A percentile compares a stretch with the other conserved stretches of the same genome.
These are phyloP conservation scores for Excalfactoria chinensis DNA, from an alignment of 2,113 vertebrate species.

Conservation along the genomic window DNA sequence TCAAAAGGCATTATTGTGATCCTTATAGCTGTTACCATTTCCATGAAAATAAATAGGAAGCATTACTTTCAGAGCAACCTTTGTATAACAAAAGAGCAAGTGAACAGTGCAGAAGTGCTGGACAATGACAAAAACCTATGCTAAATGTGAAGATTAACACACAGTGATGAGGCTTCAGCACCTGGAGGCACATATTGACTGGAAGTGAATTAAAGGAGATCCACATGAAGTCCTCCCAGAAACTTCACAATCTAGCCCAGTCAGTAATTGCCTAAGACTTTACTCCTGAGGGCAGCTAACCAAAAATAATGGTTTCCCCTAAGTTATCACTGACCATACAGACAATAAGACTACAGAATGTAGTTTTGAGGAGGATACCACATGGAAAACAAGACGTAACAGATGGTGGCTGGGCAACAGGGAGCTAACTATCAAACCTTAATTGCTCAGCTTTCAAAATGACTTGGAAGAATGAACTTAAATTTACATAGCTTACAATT, in stretches of 20 bases:
- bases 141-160: neutral
- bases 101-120: neutral
- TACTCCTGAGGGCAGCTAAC: neutral
- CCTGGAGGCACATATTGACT: neutral
- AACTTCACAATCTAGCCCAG: neutral
- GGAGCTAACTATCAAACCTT: neutral
- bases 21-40: neutral
- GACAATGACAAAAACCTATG: neutral
- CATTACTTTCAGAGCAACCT: neutral
- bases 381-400: neutral
- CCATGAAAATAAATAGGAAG: neutral
- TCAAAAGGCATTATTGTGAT: neutral
- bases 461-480: neutral
- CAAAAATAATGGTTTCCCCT: neutral
- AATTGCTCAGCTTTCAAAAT: neutral
- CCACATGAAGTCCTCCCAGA: neutral
- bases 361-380: neutral
- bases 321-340: neutral
- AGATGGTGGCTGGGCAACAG: neutral
- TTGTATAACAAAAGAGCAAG: neutral
- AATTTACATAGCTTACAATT: neutral
- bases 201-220: neutral
- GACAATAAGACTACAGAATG: neutral
- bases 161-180: neutral
- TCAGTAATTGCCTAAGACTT: neutral